Conservation (phyloP, 1,140 invertebrate genomes). For the Orius insidiosus region DNA sequence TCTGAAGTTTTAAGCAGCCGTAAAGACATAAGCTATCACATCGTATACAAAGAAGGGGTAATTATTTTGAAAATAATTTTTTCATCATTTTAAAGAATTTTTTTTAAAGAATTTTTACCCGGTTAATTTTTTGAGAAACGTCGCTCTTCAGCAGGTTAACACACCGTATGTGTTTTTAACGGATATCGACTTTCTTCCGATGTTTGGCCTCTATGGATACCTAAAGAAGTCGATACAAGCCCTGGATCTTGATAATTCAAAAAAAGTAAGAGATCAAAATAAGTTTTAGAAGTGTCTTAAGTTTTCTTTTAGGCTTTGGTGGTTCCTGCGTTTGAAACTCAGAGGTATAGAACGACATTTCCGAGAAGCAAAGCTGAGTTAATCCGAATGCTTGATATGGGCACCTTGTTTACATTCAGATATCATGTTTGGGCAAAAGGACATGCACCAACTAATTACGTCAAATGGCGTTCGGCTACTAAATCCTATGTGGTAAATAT, state of each 20-base stretch:
- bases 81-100: constrained; percentile 32
- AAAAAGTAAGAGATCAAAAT: constrained; percentile 37
- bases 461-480: constrained; percentile 59
- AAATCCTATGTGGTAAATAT: constrained; percentile 56
- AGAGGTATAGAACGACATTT: constrained; percentile 64
- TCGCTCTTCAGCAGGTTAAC: constrained; percentile 61
- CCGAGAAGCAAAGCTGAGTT: constrained; percentile 66
- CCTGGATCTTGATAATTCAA: constrained; percentile 31
- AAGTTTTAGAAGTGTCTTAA: constrained; percentile 30
- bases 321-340: constrained; percentile 82
- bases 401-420: constrained; percentile 64
- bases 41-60: constrained; percentile 82
- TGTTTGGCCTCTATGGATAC: constrained; percentile 61
- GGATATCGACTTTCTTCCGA: constrained; percentile 84
- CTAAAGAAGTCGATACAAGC: constrained; percentile 42
- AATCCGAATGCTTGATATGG: constrained; percentile 52
- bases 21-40: constrained; percentile 79
- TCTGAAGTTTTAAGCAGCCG: constrained; percentile 56
- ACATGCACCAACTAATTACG: constrained; percentile 75
- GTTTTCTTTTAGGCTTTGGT: constrained; percentile 48
- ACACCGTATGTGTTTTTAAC: constrained; percentile 77
- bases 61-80: constrained; percentile 22
- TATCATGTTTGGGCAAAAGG: constrained; percentile 65
- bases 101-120: constrained; percentile 69
- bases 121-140: constrained; percentile 79